phyloP scores from a whole-genome alignment of 2,888 invertebrate species.

The Aphodius sticticus region DNA sequence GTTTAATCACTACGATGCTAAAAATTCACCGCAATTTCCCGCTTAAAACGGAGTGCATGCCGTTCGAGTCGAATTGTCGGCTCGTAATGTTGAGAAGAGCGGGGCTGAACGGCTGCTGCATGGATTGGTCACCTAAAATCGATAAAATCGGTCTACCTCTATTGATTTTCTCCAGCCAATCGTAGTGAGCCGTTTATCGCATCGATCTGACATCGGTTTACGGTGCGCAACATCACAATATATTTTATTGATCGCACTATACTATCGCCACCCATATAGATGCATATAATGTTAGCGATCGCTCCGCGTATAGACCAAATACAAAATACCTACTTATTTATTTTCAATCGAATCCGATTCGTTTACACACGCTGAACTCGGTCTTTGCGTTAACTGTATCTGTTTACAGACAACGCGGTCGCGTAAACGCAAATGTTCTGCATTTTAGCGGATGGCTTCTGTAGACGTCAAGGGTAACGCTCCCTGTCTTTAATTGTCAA shows the following conservation, averaged over 20 bases:
- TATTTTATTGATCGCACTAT: constrained; percentile 43
- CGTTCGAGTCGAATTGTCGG: background rate
- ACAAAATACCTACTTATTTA: no score
- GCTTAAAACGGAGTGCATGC: background rate
- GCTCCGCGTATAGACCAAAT: background rate
- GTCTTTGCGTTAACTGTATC: no score
- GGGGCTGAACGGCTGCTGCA: constrained; percentile 44
- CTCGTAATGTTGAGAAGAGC: background rate
- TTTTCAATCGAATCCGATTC: no score
- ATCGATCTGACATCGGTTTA: constrained; percentile 68
- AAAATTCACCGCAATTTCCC: background rate
- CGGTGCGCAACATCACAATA: constrained; percentile 18
- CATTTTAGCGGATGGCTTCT: no score
- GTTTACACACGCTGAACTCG: no score
- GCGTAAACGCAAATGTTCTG: no score
- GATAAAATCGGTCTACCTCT: constrained; percentile 73
- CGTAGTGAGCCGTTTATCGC: constrained; percentile 80
- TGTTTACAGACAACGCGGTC: no score
- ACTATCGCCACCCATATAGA: constrained; percentile 10
- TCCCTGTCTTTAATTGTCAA: no score
- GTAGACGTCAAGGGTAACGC: no score
- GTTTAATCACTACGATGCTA: background rate
- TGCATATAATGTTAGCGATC: background rate
- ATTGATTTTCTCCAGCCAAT: constrained; percentile 75
- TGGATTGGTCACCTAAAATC: constrained; percentile 74